Base-by-base conservation (phyloP, 2,113 vertebrate species). In the Solenodon paradoxus region DNA sequence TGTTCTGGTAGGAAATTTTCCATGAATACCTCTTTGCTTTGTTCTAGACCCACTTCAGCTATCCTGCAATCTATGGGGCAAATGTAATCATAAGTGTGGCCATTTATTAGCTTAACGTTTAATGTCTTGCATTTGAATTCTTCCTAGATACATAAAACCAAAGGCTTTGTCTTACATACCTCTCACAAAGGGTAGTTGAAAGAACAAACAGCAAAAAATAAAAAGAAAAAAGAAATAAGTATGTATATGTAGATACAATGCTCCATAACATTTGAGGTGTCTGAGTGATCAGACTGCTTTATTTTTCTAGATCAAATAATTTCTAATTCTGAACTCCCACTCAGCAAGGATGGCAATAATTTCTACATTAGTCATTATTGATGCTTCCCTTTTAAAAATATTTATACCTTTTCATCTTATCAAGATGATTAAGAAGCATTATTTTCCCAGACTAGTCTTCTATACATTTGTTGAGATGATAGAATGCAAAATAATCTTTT, bases 381-480 rank as follows among this genome's bases (percentile, higher is more conserved):
- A 6, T 74, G 6, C 19, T 68, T 22, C 11, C 19, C 20, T 17
- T 93, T 86, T 74, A 74, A 92, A 86, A 93, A 95, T n/a, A 26
- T 28, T 79, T 95, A 24, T 32, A 16, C 4, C n/a, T 84, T 95
- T 93, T 78, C 17, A 88, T 63, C 87, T 61, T 79, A 92, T 89
- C 16, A 92, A 61, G 17, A 59, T 55, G 24, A 66, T 57, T 20
- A 92, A 63, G 28, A 85, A 91, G 30, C 63, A 72, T n/a, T 79
- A 71, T 78, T 88, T 79, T 63, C 38, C 32, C 57, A 71, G 5
- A 35, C 24, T 69, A 22, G 24, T 83, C 35, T 91, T 69, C 0
- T 53, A 87, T 32, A 55, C 22, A 74, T 86, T 83, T 92, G 1
- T 74, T 38, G 32, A 95, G 87, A 84, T 20, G 35, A 88, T 79